Base-by-base conservation (phyloP, 1,140 invertebrate genomes). In the Leptoteleia sp. region DNA sequence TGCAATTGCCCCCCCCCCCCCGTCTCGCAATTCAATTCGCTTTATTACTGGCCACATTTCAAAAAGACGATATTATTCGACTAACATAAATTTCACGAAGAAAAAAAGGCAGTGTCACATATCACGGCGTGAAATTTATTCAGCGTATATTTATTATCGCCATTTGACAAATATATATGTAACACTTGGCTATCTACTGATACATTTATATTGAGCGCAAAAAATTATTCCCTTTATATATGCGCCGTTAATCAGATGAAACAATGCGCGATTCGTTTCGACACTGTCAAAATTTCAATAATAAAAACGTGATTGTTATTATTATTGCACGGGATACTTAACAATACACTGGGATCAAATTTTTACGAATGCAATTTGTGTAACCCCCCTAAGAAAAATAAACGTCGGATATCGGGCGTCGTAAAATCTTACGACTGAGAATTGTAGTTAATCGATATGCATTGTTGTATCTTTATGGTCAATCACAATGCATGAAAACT, bases 391-490 rank as follows among this genome's bases (percentile, higher is more conserved):
- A 17, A 50, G 59, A 59, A 70, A 59, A 59, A 54, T 50, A 40
- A 70, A 33, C 35, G 42, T 11, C 9, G 25, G 22, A 71, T 70
- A 42, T 43, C 67, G 22, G 54, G n/a, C 0, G 4, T 6, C 35
- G 15, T 61, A 71, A 71, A 71, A 71, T 61, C 55, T 52, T 71
- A 61, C 55, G 55, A 52, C 29, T 40, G 35, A 42, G 43, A 57
- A 50, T 57, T 22, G 52, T 22, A 59, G 52, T 70, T 70, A 70
- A 70, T 70, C 65, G 65, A 70, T 70, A 70, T 48, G 52, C 52
- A 67, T 45, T 67, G 48, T 67, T 67, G 48, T 67, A 70, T 70
- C 52, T 70, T 70, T 70, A 70, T 16, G 27, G 13, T 52, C 65
- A 59, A 59, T 59, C 52, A 70, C 42, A 50, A 40, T 40, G 52